phyloP scores from a whole-genome alignment of 2,113 vertebrate species.

The Calypte anna region DNA sequence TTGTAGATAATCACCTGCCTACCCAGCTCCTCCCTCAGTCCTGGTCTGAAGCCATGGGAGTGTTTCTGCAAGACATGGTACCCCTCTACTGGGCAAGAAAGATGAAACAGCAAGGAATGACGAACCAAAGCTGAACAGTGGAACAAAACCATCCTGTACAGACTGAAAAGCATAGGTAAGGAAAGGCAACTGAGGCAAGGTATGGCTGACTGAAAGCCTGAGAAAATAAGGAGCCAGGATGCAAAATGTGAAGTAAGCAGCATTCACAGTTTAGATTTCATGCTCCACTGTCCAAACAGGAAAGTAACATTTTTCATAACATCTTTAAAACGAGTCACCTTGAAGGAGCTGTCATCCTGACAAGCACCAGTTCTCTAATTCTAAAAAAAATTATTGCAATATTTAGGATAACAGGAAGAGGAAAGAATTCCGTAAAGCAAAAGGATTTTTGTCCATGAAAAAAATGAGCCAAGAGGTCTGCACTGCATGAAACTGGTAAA shows the following conservation, averaged over 20 bases:
- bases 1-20: background rate
- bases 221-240: background rate
- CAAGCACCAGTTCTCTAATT: background rate
- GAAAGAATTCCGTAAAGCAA: background rate
- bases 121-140: background rate
- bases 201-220: background rate
- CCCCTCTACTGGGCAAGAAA: conserved; percentile 47
- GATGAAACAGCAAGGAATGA: background rate
- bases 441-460: background rate
- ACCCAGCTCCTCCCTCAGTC: background rate
- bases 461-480: background rate
- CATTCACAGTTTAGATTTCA: background rate
- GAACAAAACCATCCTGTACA: background rate
- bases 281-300: background rate
- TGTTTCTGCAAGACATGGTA: background rate
- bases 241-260: background rate
- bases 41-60: background rate
- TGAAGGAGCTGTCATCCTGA: background rate
- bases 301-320: background rate
- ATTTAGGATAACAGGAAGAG: background rate
- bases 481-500: background rate
- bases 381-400: background rate
- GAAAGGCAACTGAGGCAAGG: background rate
- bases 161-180: background rate
- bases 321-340: background rate